A percentile compares a stretch with the other conserved stretches of the same genome.
These are phyloP conservation scores for Hemibagrus guttatus DNA, from an alignment of 2,797 vertebrate genomes.

Conservation along the genomic window DNA sequence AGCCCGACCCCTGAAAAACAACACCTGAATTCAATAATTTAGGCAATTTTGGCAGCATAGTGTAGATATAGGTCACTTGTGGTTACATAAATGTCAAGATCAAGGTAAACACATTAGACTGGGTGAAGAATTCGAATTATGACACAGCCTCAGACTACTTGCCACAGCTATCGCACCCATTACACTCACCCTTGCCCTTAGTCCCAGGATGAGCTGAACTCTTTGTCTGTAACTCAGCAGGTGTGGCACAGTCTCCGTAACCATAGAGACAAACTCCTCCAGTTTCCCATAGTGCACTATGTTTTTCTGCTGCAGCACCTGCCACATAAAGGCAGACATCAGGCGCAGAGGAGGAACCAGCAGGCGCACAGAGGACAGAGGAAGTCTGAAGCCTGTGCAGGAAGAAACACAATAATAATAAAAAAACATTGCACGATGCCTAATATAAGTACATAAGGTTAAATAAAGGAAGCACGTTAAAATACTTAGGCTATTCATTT, in stretches of 20 bases:
- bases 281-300: conserved; percentile 81
- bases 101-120: not conserved
- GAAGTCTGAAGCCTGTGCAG: conserved; percentile 43
- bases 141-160: not conserved
- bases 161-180: not conserved
- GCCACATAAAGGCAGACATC: conserved; percentile 83
- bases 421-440: not conserved
- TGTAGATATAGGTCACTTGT: not conserved
- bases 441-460: not conserved
- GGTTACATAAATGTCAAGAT: not conserved
- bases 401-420: not conserved
- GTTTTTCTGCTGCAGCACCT: conserved; percentile 73
- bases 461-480: not conserved
- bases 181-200: conserved; percentile 78
- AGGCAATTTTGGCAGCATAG: too few species aligned
- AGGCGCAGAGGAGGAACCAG: conserved; percentile 78
- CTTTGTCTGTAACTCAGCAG: conserved; percentile 81
- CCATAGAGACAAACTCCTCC: conserved; percentile 80
- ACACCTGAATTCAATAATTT: not conserved
- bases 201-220: conserved; percentile 80
- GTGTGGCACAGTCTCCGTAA: conserved; percentile 80
- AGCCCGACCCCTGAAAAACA: too few species aligned
- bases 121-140: not conserved
- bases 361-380: conserved; percentile 75
- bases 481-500: not conserved